Base-by-base conservation (phyloP, 2,113 vertebrate species). In the Balaeniceps rex region DNA sequence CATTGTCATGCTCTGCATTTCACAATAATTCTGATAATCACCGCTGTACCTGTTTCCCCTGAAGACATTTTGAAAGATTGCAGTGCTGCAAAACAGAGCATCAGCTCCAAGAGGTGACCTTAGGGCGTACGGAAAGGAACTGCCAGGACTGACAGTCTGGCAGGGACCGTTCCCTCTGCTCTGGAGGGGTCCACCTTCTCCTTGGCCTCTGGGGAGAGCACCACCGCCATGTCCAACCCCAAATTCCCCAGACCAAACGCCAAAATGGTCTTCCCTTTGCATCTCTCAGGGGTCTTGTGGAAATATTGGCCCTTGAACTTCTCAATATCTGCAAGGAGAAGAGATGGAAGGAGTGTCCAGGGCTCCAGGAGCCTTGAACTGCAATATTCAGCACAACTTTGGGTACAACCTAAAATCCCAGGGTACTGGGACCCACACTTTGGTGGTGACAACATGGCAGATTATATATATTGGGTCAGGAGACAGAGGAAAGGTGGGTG, bases 231-330 rank as follows among this genome's bases (percentile, higher is more conserved):
- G 61, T 99, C 98, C 34, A 97, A 97, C 42, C 98, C 98, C 21
- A 98, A 98, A 96, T 99, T 99, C 24, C 98, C 98, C 64, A 98
- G 97, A 54, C 98, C 98, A 57, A 99, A 95, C 76, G 98, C 97
- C 87, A 99, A 96, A 55, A 99, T 98, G 34, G 78, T 98, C 91
- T 99, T 99, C 34, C 98, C 98, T 66, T 97, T 60, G 64, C 95
- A 98, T 26, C 61, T 83, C 4, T 95, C 81, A 47, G 98, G 97
- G 19, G 94, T 83, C 91, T 98, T 99, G 69, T 99, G 98, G 74
- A 97, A 93, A 85, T 97, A 97, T 19, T 94, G 95, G 21, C 98
- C 98, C 87, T 97, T 94, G 95, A 99, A 99, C 4, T 63, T 97
- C 66, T 98, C 97, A 14, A 97, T 93, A 54, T 98, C 98, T 99